These are phyloP conservation scores for Episyrphus balteatus DNA, from an alignment of 1,140 invertebrate species.

Conservation along the genomic window DNA sequence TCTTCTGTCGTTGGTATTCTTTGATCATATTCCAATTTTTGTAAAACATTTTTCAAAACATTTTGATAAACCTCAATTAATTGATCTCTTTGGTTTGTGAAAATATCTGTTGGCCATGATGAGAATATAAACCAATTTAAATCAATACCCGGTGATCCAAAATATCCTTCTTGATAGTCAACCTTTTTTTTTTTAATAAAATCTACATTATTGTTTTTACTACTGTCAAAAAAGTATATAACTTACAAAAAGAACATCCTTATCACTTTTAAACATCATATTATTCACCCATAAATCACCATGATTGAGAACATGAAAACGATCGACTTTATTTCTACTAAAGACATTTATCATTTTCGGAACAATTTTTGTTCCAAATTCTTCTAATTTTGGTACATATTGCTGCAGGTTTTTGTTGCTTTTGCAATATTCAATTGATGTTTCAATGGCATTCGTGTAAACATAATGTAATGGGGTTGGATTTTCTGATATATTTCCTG, in stretches of 20 bases:
- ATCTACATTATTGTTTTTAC: neutral
- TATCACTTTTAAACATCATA: conserved; percentile 46
- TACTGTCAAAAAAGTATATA: no score
- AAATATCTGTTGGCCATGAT: conserved; percentile 8
- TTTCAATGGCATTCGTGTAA: conserved; percentile 5
- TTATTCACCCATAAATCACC: conserved; percentile 53
- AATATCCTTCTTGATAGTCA: conserved; percentile 14
- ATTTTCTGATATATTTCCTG: conserved; percentile 6
- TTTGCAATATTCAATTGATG: conserved; percentile 9
- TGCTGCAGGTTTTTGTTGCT: conserved; percentile 14
- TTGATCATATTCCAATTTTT: conserved; percentile 22
- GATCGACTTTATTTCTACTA: conserved; percentile 29
- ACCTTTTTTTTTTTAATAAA: conserved; percentile 5
- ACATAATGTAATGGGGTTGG: conserved; percentile 7
- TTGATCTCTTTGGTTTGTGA: conserved; percentile 14
- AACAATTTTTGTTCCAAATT: conserved; percentile 25
- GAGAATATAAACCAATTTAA: conserved; percentile 12
- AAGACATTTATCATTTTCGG: conserved; percentile 17
- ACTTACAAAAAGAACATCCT: conserved; percentile 43
- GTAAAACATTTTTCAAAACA: conserved; percentile 24
- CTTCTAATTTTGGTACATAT: conserved; percentile 34
- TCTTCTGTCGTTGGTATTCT: conserved; percentile 24
- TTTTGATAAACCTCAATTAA: conserved; percentile 32
- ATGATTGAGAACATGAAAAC: conserved; percentile 44
- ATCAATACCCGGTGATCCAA: conserved; percentile 14